phyloP scores from a whole-genome alignment of 1,140 invertebrate genomes.

The Tetramorium alpestre region DNA sequence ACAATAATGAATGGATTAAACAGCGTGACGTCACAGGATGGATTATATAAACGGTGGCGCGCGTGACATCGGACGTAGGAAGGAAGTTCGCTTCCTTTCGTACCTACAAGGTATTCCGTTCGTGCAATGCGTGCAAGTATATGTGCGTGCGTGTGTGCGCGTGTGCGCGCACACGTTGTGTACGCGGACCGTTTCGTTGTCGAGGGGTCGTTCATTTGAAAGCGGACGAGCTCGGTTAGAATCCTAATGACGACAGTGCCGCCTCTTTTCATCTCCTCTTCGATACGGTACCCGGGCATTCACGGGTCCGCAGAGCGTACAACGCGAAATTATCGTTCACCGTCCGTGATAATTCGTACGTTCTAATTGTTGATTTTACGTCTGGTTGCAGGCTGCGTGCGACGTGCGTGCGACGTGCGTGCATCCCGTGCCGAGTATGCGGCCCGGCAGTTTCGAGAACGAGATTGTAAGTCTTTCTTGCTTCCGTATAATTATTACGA shows the following conservation, averaged over 20 bases:
- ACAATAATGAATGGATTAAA: conserved; percentile 80
- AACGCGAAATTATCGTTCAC: conserved; percentile 28
- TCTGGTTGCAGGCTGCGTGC: conserved; percentile 37
- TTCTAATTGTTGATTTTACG: conserved; percentile 40
- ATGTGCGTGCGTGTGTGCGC: not conserved
- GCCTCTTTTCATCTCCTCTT: conserved; percentile 68
- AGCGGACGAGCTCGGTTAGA: conserved; percentile 75
- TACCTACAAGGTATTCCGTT: conserved; percentile 75
- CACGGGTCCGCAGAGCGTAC: not conserved
- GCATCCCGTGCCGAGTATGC: not conserved
- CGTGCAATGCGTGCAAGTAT: conserved; percentile 36
- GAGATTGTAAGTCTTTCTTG: conserved; percentile 18
- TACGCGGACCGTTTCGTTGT: conserved; percentile 64
- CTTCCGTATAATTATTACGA: conserved; percentile 9
- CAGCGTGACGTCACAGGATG: conserved; percentile 80
- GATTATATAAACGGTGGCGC: conserved; percentile 79
- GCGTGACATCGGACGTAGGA: conserved; percentile 80
- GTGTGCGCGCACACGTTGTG: conserved; percentile 3
- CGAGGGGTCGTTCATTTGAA: conserved; percentile 74
- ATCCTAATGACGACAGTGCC: conserved; percentile 68
- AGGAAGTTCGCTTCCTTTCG: conserved; percentile 81
- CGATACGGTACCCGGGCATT: not conserved
- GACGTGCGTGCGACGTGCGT: conserved; percentile 2
- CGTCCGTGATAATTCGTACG: conserved; percentile 22
- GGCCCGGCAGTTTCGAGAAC: not conserved